Evolutionary conservation across 2,888 invertebrate genomes (phyloP).

Genomic region (Trissoscelio sp.): DNA sequence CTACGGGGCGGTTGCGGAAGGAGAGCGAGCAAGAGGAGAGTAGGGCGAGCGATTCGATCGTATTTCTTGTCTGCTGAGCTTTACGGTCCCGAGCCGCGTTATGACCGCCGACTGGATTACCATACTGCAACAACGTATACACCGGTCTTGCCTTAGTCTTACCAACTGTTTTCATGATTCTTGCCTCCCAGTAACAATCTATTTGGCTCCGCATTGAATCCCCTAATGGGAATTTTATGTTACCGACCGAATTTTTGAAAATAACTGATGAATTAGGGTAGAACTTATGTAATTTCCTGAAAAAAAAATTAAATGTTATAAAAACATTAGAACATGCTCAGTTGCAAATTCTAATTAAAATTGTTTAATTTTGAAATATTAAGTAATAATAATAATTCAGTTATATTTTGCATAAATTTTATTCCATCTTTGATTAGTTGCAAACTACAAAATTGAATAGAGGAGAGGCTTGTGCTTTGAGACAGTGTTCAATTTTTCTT

Average conservation of each 20-base stretch:
- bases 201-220: conserved; percentile 31
- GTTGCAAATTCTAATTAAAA: too few relatives aligned
- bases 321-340: too few relatives aligned
- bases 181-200: conserved; percentile 37
- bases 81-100: conserved; percentile 80
- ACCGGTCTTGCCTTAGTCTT: conserved; percentile 58
- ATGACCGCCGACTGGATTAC: conserved; percentile 83
- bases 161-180: conserved; percentile 58
- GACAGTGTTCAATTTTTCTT: too few relatives aligned
- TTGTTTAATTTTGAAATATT: too few relatives aligned
- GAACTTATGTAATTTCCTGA: too few relatives aligned
- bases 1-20: conserved; percentile 72
- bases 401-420: too few relatives aligned
- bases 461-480: too few relatives aligned
- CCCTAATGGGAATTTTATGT: conserved; percentile 31
- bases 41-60: conserved; percentile 78
- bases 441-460: too few relatives aligned
- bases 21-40: conserved; percentile 69
- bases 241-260: background rate
- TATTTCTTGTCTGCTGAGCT: conserved; percentile 83
- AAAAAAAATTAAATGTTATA: too few relatives aligned
- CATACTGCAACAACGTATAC: conserved; percentile 71
- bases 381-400: too few relatives aligned
- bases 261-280: too few relatives aligned
- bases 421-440: too few relatives aligned